These are phyloP conservation scores for Nothobranchius furzeri DNA, from an alignment of 2,113 vertebrate species.

Conservation along the genomic window DNA sequence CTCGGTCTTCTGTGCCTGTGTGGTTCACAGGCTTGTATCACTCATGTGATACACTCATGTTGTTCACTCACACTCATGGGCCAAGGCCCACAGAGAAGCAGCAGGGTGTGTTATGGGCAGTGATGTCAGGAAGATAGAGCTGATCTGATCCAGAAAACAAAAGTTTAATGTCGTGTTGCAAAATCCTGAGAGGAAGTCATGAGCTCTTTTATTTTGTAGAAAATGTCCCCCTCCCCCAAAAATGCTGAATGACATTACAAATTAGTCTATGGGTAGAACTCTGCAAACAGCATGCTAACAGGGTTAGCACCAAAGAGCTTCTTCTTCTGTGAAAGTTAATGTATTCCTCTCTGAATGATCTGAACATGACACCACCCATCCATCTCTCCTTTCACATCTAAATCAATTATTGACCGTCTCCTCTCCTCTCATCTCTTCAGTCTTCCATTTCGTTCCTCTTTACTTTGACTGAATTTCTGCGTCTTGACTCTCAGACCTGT, in stretches of 20 bases:
- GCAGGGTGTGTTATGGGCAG: background rate
- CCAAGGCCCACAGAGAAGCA: background rate
- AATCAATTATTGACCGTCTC: conserved; percentile 77
- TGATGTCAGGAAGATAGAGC: background rate
- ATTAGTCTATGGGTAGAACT: background rate
- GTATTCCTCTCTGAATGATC: conserved; percentile 6
- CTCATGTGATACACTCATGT: background rate
- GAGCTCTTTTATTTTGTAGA: too few relatives aligned
- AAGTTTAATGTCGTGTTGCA: background rate
- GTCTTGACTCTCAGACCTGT: background rate
- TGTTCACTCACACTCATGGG: background rate
- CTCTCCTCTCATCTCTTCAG: conserved; percentile 18
- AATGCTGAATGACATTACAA: background rate
- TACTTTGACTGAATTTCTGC: background rate
- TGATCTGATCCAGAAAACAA: background rate
- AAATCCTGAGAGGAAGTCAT: background rate
- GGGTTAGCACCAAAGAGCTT: too few relatives aligned
- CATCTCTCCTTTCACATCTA: conserved; percentile 65
- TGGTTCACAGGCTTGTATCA: conserved; percentile 11
- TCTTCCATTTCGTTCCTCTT: conserved; percentile 12
- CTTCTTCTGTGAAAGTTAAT: too few relatives aligned
- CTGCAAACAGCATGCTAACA: too few relatives aligned
- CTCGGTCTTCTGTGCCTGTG: background rate
- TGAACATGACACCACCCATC: conserved; percentile 59
- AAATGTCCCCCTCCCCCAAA: too few relatives aligned